Percentiles rank a stretch among this genome's conserved stretches.
Evolutionary conservation across 2,888 invertebrate species (phyloP).

Genomic region (Eudasyphora cyanicolor): DNA sequence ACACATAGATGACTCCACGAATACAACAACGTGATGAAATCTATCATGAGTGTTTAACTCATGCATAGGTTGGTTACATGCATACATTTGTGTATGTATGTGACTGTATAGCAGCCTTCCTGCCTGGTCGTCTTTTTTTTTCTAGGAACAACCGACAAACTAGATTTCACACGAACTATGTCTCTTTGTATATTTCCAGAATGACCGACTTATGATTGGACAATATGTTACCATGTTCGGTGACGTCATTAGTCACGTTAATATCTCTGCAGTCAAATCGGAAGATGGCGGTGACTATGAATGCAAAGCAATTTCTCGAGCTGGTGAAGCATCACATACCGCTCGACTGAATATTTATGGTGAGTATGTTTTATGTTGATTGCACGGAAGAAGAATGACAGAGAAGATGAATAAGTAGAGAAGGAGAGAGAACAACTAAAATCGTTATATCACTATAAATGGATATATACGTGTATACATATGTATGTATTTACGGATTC

Average conservation of each 20-base stretch:
- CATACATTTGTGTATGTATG: too few relatives aligned
- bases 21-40: too few relatives aligned
- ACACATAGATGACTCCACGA: too few relatives aligned
- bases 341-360: slow-evolving; percentile 93
- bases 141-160: too few relatives aligned
- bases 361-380: slow-evolving; percentile 72
- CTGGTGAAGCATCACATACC: slow-evolving; percentile 89
- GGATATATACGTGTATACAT: background rate
- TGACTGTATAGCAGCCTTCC: too few relatives aligned
- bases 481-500: background rate
- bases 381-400: background rate
- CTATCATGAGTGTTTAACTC: too few relatives aligned
- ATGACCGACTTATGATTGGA: slow-evolving; percentile 89
- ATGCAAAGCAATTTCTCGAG: slow-evolving; percentile 90
- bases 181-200: slow-evolving; percentile 75
- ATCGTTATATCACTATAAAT: background rate
- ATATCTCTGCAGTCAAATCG: slow-evolving; percentile 91
- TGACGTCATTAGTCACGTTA: slow-evolving; percentile 94
- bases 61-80: too few relatives aligned
- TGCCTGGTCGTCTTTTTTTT: too few relatives aligned
- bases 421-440: background rate
- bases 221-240: slow-evolving; percentile 95
- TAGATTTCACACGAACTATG: background rate
- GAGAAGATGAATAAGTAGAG: background rate
- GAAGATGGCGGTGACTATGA: slow-evolving; percentile 95